Evolutionary conservation across 2,797 vertebrate species (phyloP).

Genomic region (Sparidentex hasta): DNA sequence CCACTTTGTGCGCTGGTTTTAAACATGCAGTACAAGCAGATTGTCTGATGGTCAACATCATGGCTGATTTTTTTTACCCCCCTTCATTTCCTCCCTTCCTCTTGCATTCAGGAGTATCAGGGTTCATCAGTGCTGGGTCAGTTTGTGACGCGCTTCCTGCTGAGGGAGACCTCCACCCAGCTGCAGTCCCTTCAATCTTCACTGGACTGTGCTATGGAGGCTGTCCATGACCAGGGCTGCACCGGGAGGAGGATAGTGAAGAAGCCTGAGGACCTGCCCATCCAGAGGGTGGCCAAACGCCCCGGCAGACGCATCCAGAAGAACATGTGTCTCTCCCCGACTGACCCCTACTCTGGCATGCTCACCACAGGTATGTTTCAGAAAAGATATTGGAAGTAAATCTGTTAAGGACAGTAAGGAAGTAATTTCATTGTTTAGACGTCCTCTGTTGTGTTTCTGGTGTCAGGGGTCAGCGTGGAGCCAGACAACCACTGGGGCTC

Average conservation of each 20-base stretch:
- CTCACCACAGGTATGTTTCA: conserved; percentile 88
- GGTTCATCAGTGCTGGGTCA: conserved; percentile 91
- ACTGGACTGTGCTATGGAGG: conserved; percentile 92
- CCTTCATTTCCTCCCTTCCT: background rate
- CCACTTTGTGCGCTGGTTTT: too few species aligned
- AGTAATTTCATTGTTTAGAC: background rate
- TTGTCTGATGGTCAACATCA: background rate
- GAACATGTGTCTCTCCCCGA: conserved; percentile 88
- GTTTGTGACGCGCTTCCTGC: conserved; percentile 92
- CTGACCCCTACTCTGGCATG: conserved; percentile 90
- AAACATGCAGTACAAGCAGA: too few species aligned
- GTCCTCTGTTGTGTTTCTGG: conserved; percentile 47
- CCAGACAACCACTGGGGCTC: conserved; percentile 90
- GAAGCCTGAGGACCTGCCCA: conserved; percentile 75
- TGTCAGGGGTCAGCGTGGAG: conserved; percentile 87
- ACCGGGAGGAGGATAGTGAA: conserved; percentile 79
- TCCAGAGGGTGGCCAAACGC: conserved; percentile 81
- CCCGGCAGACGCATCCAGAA: conserved; percentile 88
- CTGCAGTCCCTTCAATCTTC: conserved; percentile 93
- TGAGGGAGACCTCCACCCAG: conserved; percentile 92
- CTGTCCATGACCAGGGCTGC: conserved; percentile 88
- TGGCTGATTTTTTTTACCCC: background rate
- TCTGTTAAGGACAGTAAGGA: background rate
- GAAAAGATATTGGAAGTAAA: background rate
- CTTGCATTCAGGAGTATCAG: conserved; percentile 87